phyloP scores from a whole-genome alignment of 64 coral and sea anemone genomes.

The Cladopsammia gracilis region DNA sequence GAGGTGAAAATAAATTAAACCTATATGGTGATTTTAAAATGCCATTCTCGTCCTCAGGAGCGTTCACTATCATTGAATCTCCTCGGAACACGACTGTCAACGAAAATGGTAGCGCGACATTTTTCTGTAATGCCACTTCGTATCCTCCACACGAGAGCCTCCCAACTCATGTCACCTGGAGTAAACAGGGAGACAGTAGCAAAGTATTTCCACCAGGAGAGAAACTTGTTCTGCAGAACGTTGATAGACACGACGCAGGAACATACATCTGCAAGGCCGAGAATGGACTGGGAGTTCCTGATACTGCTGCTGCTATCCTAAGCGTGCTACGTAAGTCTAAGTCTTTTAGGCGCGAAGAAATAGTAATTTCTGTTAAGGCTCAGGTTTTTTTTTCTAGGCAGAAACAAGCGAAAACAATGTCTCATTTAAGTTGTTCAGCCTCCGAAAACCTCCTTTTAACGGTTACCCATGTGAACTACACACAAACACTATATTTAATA shows the following conservation, averaged over 20 bases:
- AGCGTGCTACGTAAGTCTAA: constrained; percentile 3
- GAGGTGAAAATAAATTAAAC: too few relatives aligned
- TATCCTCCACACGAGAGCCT: not conserved
- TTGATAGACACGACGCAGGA: not conserved
- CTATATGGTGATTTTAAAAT: not conserved
- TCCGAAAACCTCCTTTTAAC: too few relatives aligned
- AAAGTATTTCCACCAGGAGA: constrained; percentile 5
- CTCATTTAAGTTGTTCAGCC: too few relatives aligned
- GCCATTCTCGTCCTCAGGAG: not conserved
- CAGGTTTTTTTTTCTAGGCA: too few relatives aligned
- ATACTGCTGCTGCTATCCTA: constrained; percentile 4
- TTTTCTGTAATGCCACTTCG: constrained; percentile 38
- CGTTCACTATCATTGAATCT: constrained; percentile 15
- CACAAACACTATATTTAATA: too few relatives aligned
- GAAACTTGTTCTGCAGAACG: constrained; percentile 7
- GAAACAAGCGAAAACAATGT: too few relatives aligned
- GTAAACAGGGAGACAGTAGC: not conserved
- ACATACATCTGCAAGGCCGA: constrained; percentile 30
- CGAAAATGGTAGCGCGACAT: constrained; percentile 5
- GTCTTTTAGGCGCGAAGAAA: not conserved
- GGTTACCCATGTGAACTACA: too few relatives aligned
- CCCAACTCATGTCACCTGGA: constrained; percentile 22
- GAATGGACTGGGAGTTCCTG: constrained; percentile 46
- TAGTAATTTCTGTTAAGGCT: not conserved
- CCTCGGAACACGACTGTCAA: constrained; percentile 21